Evolutionary conservation across 2,797 vertebrate species (phyloP).

Genomic region (Momotus momota): DNA sequence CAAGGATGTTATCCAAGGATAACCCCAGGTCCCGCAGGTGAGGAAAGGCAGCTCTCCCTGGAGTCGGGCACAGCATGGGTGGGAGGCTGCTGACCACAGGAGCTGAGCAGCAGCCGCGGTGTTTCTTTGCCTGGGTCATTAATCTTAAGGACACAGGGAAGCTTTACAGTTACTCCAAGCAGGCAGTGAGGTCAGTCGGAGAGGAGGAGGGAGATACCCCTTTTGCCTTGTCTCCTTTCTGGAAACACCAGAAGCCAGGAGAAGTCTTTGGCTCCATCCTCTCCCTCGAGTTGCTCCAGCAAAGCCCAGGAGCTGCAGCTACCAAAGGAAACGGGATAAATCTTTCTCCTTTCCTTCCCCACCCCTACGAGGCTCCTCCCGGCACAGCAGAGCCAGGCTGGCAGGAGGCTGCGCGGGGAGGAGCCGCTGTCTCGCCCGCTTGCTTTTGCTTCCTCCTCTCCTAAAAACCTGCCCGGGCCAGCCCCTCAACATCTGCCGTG

Average conservation of each 20-base stretch:
- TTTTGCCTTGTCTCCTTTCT: neutral
- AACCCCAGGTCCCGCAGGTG: accelerated
- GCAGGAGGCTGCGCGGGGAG: neutral
- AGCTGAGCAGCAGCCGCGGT: slow-evolving; percentile 34
- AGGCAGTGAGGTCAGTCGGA: neutral
- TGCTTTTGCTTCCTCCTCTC: slow-evolving; percentile 1
- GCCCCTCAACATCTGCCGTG: neutral
- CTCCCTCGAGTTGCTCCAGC: neutral
- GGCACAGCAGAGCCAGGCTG: neutral
- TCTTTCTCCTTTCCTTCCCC: neutral
- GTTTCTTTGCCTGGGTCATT: slow-evolving; percentile 66
- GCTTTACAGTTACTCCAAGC: slow-evolving; percentile 46
- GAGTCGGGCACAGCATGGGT: neutral
- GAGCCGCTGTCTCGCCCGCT: neutral
- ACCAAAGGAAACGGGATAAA: neutral
- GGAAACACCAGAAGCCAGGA: neutral
- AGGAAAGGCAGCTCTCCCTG: slow-evolving; percentile 8
- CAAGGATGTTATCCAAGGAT: neutral
- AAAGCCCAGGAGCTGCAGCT: neutral
- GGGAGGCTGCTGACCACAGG: slow-evolving; percentile 51
- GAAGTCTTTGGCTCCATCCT: neutral
- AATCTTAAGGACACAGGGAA: slow-evolving; percentile 67
- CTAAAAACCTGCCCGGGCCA: neutral
- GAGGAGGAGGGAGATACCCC: neutral
- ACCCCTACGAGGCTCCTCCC: neutral